phyloP scores from a whole-genome alignment of 2,113 vertebrate genomes.

The Reinhardtius hippoglossoides region DNA sequence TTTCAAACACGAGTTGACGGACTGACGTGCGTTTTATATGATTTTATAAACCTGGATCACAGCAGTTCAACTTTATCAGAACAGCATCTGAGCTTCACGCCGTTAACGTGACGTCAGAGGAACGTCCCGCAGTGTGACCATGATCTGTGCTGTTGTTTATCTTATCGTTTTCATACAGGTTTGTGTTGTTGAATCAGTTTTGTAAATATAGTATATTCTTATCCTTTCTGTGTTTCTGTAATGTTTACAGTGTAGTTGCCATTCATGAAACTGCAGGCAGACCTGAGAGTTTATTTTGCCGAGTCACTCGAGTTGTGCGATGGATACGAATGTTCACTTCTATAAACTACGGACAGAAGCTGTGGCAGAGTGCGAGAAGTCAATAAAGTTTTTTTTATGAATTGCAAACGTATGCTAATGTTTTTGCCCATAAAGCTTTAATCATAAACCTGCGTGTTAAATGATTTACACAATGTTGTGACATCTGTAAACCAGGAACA shows the following conservation, averaged over 20 bases:
- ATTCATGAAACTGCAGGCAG: slow-evolving; percentile 71
- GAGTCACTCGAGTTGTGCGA: slow-evolving; percentile 21
- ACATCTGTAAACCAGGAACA: too few species aligned
- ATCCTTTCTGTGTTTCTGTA: slow-evolving; percentile 24
- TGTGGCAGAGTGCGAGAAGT: neutral
- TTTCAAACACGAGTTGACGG: too few species aligned
- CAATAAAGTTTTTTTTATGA: slow-evolving; percentile 22
- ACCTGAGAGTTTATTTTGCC: slow-evolving; percentile 32
- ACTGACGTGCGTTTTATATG: too few species aligned
- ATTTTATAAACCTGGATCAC: too few species aligned
- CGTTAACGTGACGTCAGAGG: too few species aligned
- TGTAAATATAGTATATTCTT: slow-evolving; percentile 59
- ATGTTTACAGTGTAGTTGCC: slow-evolving; percentile 54
- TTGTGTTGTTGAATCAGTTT: slow-evolving; percentile 46
- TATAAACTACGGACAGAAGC: neutral
- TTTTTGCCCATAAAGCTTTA: slow-evolving; percentile 25
- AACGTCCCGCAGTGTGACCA: neutral
- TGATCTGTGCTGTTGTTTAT: slow-evolving; percentile 10
- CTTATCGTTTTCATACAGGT: slow-evolving; percentile 54
- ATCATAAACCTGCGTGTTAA: too few species aligned
- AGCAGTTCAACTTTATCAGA: too few species aligned
- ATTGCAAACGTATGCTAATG: slow-evolving; percentile 1
- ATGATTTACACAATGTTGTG: too few species aligned
- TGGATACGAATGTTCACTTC: neutral
- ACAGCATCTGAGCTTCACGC: too few species aligned